phyloP scores from a whole-genome alignment of 2,888 invertebrate species.

The Drosophila prostipennis region DNA sequence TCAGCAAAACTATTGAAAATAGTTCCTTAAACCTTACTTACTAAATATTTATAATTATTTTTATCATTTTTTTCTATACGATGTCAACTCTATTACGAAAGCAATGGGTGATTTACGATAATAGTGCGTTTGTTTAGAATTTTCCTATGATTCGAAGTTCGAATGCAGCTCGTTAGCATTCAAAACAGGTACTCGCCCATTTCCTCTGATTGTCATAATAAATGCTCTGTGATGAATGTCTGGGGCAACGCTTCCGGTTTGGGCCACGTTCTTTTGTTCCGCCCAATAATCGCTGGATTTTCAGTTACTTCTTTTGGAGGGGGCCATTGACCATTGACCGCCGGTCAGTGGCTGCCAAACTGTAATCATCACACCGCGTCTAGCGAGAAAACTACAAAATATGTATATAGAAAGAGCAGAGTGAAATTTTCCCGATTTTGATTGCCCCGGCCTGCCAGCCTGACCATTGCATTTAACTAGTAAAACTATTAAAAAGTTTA shows the following conservation, averaged over 20 bases:
- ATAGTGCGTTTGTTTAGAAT: slow-evolving; percentile 2
- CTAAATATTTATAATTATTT: not conserved
- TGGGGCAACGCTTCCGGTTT: slow-evolving; percentile 67
- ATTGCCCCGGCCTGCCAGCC: slow-evolving; percentile 1
- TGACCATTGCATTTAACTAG: slow-evolving; percentile 29
- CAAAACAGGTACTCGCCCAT: slow-evolving; percentile 50
- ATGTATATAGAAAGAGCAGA: not conserved
- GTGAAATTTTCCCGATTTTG: slow-evolving; percentile 21
- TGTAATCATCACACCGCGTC: not conserved
- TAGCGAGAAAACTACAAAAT: slow-evolving; percentile 10
- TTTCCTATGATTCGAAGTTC: not conserved
- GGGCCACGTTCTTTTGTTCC: slow-evolving; percentile 30
- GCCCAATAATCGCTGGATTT: slow-evolving; percentile 3
- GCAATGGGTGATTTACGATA: not conserved
- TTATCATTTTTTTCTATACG: too few relatives aligned
- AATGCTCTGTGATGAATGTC: slow-evolving; percentile 32
- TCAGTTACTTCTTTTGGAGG: slow-evolving; percentile 8
- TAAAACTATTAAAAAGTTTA: slow-evolving; percentile 24
- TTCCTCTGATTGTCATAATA: slow-evolving; percentile 12
- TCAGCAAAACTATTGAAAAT: too few relatives aligned
- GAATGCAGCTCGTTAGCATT: slow-evolving; percentile 56
- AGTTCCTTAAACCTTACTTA: too few relatives aligned
- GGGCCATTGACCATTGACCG: slow-evolving; percentile 29
- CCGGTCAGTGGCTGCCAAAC: slow-evolving; percentile 12
- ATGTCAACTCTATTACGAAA: not conserved